Evolutionary conservation across 2,888 invertebrate genomes (phyloP).

Genomic region (Phyllotreta cruciferae): DNA sequence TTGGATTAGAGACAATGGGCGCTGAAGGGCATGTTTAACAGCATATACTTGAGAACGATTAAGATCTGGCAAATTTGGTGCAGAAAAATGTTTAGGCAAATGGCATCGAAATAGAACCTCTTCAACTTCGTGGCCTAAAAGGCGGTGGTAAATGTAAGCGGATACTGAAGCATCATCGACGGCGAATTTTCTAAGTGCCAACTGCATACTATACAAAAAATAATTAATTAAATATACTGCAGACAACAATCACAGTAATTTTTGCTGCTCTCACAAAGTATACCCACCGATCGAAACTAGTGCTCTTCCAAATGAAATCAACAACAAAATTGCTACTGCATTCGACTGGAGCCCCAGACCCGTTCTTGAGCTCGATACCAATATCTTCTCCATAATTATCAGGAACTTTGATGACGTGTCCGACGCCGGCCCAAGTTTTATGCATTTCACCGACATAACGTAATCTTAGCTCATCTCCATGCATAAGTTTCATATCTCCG

Average conservation of each 20-base stretch:
- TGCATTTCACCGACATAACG: constrained; percentile 92
- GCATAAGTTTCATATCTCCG: constrained; percentile 99
- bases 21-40: constrained; percentile 95
- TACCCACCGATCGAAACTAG: constrained; percentile 89
- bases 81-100: constrained; percentile 95
- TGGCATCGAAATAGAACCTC: constrained; percentile 91
- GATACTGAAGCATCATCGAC: constrained; percentile 97
- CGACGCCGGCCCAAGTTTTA: constrained; percentile 96
- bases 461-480: constrained; percentile 94
- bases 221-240: constrained; percentile 9
- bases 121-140: constrained; percentile 93
- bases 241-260: too few relatives aligned
- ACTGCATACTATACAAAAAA: constrained; percentile 79
- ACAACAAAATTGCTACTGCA: constrained; percentile 96
- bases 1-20: constrained; percentile 96
- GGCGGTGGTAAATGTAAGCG: constrained; percentile 95
- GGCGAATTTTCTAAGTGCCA: constrained; percentile 92
- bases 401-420: constrained; percentile 95
- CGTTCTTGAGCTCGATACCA: constrained; percentile 93
- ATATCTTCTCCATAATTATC: constrained; percentile 98
- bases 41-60: constrained; percentile 99
- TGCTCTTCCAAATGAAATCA: constrained; percentile 99
- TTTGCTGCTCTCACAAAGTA: background rate
- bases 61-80: constrained; percentile 95
- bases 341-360: constrained; percentile 90